These are phyloP conservation scores for Carollia perspicillata DNA, from an alignment of 2,113 vertebrate genomes.

Conservation along the genomic window DNA sequence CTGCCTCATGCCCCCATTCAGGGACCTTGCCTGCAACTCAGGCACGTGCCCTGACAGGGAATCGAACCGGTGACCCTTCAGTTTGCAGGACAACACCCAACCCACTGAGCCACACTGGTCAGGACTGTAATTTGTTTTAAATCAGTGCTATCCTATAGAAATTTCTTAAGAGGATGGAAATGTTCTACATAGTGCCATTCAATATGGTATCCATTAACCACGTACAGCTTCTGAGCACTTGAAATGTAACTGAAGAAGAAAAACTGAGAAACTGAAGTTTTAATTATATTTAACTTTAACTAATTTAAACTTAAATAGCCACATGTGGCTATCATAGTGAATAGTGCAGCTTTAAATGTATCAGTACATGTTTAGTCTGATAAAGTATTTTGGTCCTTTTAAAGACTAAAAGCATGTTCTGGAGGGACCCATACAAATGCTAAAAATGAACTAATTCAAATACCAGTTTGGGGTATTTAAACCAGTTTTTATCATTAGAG, in stretches of 20 bases:
- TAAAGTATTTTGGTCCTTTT: neutral
- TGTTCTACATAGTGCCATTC: neutral
- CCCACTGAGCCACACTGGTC: too few relatives aligned
- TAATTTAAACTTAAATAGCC: neutral
- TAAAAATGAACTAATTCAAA: conserved; percentile 20
- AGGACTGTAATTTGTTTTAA: neutral
- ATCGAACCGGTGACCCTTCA: too few relatives aligned
- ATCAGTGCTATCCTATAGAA: neutral
- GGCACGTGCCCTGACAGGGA: too few relatives aligned
- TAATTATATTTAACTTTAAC: neutral
- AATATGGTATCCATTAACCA: neutral
- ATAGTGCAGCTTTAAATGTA: neutral
- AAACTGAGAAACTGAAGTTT: neutral
- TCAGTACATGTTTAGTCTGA: neutral
- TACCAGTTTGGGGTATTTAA: neutral
- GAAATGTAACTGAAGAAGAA: neutral
- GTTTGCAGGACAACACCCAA: too few relatives aligned
- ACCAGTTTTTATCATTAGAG: neutral
- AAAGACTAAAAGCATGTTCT: conserved; percentile 11
- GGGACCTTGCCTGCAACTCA: too few relatives aligned
- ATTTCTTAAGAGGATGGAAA: neutral
- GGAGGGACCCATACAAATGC: neutral
- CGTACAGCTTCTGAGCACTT: neutral
- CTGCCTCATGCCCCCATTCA: too few relatives aligned
- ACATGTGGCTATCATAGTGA: neutral